phyloP scores from a whole-genome alignment of 2,797 vertebrate genomes.

The Cephalopachus bancanus region DNA sequence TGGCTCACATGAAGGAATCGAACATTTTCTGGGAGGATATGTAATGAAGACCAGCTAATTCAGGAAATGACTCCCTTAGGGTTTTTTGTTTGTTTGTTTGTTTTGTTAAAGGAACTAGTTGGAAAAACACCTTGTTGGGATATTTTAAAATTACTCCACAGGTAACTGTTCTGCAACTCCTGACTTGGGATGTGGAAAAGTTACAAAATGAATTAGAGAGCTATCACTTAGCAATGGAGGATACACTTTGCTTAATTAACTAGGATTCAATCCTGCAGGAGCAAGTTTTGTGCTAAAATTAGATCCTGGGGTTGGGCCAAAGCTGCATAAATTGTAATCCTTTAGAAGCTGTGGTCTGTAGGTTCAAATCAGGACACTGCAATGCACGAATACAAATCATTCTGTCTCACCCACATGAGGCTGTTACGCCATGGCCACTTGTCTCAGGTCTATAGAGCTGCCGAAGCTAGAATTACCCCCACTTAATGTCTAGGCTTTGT shows the following conservation, averaged over 20 bases:
- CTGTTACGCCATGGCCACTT: conserved; percentile 13
- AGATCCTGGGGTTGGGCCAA: conserved; percentile 85
- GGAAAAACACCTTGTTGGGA: not conserved
- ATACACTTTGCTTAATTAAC: conserved; percentile 85
- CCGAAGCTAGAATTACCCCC: conserved; percentile 67
- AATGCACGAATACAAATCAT: conserved; percentile 79
- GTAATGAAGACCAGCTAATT: conserved; percentile 75
- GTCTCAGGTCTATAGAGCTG: conserved; percentile 59
- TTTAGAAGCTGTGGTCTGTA: conserved; percentile 80
- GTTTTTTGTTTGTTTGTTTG: conserved; percentile 34
- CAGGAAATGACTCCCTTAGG: conserved; percentile 65
- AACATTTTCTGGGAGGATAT: conserved; percentile 78
- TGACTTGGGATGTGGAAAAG: conserved; percentile 83
- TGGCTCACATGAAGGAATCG: conserved; percentile 64
- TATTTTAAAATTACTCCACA: conserved; percentile 82
- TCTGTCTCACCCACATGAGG: conserved; percentile 69
- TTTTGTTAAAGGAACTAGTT: conserved; percentile 40
- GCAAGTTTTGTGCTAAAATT: conserved; percentile 88
- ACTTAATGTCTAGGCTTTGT: conserved; percentile 62
- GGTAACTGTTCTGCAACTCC: conserved; percentile 78
- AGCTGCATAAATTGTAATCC: conserved; percentile 85
- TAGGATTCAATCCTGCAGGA: conserved; percentile 85
- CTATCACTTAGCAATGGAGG: conserved; percentile 85
- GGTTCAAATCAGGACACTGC: conserved; percentile 88
- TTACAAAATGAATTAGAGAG: conserved; percentile 84